Evolutionary conservation across 2,113 vertebrate genomes (phyloP), one percentile per base, ranked within the genome.

Genomic region (Craseonycteris thonglongyai): DNA sequence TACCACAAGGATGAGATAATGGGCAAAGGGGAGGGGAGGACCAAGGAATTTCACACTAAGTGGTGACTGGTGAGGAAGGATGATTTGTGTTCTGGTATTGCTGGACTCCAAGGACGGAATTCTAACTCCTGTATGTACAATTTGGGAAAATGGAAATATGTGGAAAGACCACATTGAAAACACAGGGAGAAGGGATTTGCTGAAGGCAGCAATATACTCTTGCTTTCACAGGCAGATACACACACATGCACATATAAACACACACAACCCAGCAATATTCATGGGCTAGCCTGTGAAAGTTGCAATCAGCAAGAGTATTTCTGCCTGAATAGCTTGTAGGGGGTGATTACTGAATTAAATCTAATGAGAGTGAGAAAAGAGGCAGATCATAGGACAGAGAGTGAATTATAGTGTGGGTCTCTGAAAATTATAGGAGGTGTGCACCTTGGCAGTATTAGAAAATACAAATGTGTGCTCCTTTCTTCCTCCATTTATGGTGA

Each of bases 341-440:
- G 96, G 96, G 87, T 97, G 93, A 98, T 97, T 98, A 98, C 93
- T 92, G 93, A 97, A 98, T 98, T 97, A 98, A 97, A 95, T 83
- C 95, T 97, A 97, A 97, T 97, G 96, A 94, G 82, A 96, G 45
- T 94, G 93, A 97, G 95, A 96, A 96, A 96, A 95, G 95, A 96
- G 78, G 82, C 90, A 96, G 96, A 97, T 97, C 95, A 97, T 47
- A 97, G 97, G 97, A 96, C 91, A 97, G 51, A 87, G 93, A 97
- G 74, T 94, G 95, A 97, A 97, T 97, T 97, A 97, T 18, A 97
- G 94, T 97, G 90, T 96, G 85, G 69, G 83, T 94, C 93, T 94
- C 96, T 61, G 95, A 93, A 97, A 97, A 97, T 97, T 96, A 97
- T 59, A 95, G 94, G 95, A 97, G 56, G 61, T 93, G 19, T 95